Evolutionary conservation across 2,797 vertebrate species (phyloP), one percentile per base, ranked within the genome.

Genomic region (Nannoperca australis): DNA sequence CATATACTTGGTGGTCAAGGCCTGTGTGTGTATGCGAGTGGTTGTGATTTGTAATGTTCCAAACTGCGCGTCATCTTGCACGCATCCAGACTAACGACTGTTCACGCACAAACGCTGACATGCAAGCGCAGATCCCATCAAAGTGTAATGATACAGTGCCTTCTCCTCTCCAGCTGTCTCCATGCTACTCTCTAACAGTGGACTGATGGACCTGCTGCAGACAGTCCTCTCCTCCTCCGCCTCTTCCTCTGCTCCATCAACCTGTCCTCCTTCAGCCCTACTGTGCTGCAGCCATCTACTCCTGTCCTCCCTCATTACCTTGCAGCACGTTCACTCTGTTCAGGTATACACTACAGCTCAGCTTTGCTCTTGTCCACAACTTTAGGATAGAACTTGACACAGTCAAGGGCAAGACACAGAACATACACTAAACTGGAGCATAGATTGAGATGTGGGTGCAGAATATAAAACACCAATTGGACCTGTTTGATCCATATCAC

Each of bases 161-260:
- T 82, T 88, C 64, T 82, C 75, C 70, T 88, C 78, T 66, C 65
- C 73, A 99, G 98, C 95, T 60, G 93, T 97, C 74, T 96, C 96
- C 68, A 95, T 97, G 89, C 90, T 99, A 82, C 96, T 99, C 79
- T 97, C 96, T 87, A 97, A 96, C 3, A 90, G 91, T 17, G 76
- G 93, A 76, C 92, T 99, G 88, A 92, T 99, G 60, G 94, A 96
- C 70, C 94, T 97, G 81, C 95, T 99, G 81, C 95, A 98, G 94
- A 95, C 95, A 69, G 67, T 95, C 85, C 89, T 97, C 79, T 88
- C 80, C 61, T 85, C 95, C 51, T 83, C 67, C 68, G 79, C 85
- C 78, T 82, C 85, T 87, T 88, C 93, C 3, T 75, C 88, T 10
- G 63, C 67, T 67, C 70, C 79, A 49, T 88, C 87, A 47, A 79